Evolutionary conservation across 2,888 invertebrate genomes (phyloP).

Genomic region (Cantharis lateralis): DNA sequence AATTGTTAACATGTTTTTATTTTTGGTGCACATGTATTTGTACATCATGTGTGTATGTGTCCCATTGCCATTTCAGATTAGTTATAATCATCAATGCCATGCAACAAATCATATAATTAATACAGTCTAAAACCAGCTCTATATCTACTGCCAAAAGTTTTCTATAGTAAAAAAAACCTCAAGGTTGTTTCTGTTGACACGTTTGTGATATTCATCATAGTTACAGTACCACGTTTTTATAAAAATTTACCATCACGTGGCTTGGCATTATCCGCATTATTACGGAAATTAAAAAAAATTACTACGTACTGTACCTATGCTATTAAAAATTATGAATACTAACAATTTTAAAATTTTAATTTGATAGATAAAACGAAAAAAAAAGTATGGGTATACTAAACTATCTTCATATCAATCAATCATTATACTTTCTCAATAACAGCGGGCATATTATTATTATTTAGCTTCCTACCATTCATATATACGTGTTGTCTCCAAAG

Average conservation of each 20-base stretch:
- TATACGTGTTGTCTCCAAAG: slow-evolving; percentile 81
- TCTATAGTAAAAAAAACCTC: slow-evolving; percentile 23
- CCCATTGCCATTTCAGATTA: background rate
- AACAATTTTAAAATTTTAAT: background rate
- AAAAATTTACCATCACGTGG: slow-evolving; percentile 8
- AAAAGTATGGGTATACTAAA: background rate
- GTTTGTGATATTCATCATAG: slow-evolving; percentile 27
- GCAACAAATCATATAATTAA: slow-evolving; percentile 1
- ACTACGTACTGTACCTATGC: slow-evolving; percentile 1
- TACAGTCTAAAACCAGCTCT: slow-evolving; percentile 9
- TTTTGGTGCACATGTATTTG: background rate
- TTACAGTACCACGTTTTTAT: slow-evolving; percentile 17
- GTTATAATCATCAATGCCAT: background rate
- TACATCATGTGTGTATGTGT: background rate
- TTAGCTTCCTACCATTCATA: slow-evolving; percentile 68
- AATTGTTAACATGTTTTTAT: background rate
- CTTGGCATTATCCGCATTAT: background rate
- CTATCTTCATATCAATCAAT: background rate
- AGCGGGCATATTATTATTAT: background rate
- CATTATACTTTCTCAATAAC: background rate
- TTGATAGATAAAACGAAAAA: background rate
- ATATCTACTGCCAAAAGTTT: slow-evolving; percentile 25
- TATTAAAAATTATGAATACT: background rate
- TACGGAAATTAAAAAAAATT: slow-evolving; percentile 15
- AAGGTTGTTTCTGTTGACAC: slow-evolving; percentile 38